Base-by-base conservation (phyloP, 2,888 invertebrate species). In the Dermolepida albohirtum region DNA sequence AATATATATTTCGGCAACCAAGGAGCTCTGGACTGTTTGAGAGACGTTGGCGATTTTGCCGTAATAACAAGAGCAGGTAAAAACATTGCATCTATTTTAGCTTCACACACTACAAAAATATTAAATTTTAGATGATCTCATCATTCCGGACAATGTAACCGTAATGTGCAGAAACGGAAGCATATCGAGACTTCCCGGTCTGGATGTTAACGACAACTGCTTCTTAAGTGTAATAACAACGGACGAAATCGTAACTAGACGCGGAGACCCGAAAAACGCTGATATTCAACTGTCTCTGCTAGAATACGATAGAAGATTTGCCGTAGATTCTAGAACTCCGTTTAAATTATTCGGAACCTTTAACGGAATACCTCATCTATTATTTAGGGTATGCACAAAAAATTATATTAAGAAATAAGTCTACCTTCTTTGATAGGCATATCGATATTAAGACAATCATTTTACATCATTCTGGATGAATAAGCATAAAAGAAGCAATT, bases 151-250 rank as follows among this genome's bases (percentile, higher is more conserved):
- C 1, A 66, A 84, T 41, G 88, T 86, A 78, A 84, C 87, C 1
- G 87, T 88, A 0, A 81, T 91, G 0, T 89, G 90, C 77, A 84
- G 85, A 63, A 89, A 90, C 80, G 89, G 89, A 74, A 82, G 86
- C 0, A 77, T 89, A 27, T 87, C 89, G 0, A 65, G 70, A 0
- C 70, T 71, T 50, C 71, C 85, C 4, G 89, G 89, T 0, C 83
- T 89, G 14, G 67, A 78, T 39, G 83, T 89, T 0, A 87, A 88
- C 69, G 83, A 85, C 5, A 76, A 77, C 67, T 89, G 89, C 71
- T 84, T 88, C 0, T 81, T 90, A 7, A 85, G 89, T 0, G 82
- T 85, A 17, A 86, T 89, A 0, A 87, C 89, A 1, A 88, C 89
- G 71, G 88, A 88, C 12, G 90, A 89, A 81, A 85, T 90, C n/a